phyloP scores from a whole-genome alignment of 2,797 vertebrate species.

The Chelidonichthys spinosus region DNA sequence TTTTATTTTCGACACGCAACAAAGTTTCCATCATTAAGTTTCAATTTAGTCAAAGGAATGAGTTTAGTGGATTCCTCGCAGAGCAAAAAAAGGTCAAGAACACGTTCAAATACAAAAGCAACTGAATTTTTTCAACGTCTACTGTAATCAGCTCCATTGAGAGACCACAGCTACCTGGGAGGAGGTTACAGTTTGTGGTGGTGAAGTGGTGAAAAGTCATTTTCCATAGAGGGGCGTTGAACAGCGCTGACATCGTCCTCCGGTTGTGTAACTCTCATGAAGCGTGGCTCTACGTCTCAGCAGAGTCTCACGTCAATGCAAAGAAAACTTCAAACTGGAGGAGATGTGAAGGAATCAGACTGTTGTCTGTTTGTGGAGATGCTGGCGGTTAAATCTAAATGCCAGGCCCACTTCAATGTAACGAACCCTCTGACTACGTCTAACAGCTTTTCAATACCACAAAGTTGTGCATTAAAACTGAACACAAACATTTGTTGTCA shows the following conservation, averaged over 20 bases:
- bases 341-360: constrained; percentile 59
- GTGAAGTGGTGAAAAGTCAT: constrained; percentile 31
- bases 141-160: constrained; percentile 42
- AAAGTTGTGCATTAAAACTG: too few relatives aligned
- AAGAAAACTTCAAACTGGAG: constrained; percentile 42
- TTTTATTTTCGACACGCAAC: neutral
- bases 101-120: too few relatives aligned
- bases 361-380: constrained; percentile 64
- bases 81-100: too few relatives aligned
- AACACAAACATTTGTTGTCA: too few relatives aligned
- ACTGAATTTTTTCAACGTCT: too few relatives aligned
- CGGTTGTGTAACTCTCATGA: constrained; percentile 67
- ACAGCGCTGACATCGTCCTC: constrained; percentile 51
- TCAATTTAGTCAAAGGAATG: too few relatives aligned
- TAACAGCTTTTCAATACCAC: too few relatives aligned
- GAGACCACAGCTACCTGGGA: constrained; percentile 16
- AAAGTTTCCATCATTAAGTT: too few relatives aligned
- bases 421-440: too few relatives aligned
- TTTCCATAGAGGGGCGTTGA: constrained; percentile 62
- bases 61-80: too few relatives aligned
- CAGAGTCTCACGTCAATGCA: too few relatives aligned
- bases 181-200: constrained; percentile 47
- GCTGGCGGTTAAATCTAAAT: constrained; percentile 74
- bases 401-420: constrained; percentile 68
- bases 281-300: too few relatives aligned